Conservation (phyloP, 2,113 vertebrate species). For the Mirza zaza region DNA sequence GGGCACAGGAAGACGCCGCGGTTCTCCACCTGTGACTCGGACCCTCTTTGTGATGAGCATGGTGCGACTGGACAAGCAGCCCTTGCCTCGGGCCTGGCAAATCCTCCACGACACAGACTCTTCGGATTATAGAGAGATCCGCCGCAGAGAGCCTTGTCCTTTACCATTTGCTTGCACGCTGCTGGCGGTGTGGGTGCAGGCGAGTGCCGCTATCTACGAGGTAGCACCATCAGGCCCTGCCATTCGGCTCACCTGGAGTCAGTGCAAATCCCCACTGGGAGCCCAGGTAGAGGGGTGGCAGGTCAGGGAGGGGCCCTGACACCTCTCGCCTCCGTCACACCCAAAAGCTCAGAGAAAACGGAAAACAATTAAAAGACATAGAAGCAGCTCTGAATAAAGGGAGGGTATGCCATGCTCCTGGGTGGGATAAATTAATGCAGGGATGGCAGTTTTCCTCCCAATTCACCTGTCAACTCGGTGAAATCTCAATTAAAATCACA, state of each 20-base stretch:
- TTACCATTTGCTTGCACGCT: neutral
- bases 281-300: neutral
- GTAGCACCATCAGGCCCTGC: neutral
- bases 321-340: neutral
- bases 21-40: neutral
- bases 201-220: neutral
- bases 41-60: neutral
- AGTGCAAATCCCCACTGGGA: neutral
- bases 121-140: neutral
- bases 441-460: neutral
- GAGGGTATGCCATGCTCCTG: neutral
- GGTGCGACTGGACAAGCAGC: neutral
- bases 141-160: neutral
- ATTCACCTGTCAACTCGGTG: neutral
- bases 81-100: neutral
- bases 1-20: neutral
- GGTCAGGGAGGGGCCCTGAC: neutral
- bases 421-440: accelerated
- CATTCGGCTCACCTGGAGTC: neutral
- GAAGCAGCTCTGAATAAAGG: neutral
- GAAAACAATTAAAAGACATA: neutral
- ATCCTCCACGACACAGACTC: neutral
- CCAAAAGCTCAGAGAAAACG: neutral
- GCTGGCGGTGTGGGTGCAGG: neutral
- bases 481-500: neutral